Base-by-base conservation (phyloP, 2,888 invertebrate genomes). In the Ischnus inquisitorius region DNA sequence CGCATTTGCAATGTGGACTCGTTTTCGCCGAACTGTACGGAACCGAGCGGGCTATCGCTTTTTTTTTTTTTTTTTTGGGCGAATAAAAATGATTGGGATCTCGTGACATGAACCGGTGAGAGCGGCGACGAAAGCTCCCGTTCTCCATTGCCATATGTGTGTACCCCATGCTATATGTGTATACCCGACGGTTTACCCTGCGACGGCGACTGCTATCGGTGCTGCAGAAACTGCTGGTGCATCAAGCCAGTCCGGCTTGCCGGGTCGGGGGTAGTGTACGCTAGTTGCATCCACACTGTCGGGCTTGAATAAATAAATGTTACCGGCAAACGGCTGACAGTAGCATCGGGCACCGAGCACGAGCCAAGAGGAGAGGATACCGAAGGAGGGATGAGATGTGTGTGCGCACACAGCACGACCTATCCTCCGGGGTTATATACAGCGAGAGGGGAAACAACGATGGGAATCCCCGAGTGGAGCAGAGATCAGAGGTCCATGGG, bases 251-350 rank as follows among this genome's bases (percentile, higher is more conserved):
- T 72, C 57, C 54, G 19, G 76, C 67, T 71, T 65, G 79, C 75
- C 60, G 71, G 64, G 39, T 39, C 16, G 34, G 34, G 34, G 34
- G 34, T 12, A 43, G 69, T 67, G 48, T 62, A 43, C 34, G 68
- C 22, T 82, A 69, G 68, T 79, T 78, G 60, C 65, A 65, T 74
- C 57, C 51, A 75, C 72, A 62, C 75, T 39, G 83, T 46, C 80
- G 77, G 39, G 76, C 71, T 83, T 83, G 83, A 80, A 83, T 83
- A 83, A 83, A 83, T 83, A 83, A 83, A 80, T 80, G 83, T 83
- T 77, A 83, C 83, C 34, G 51, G 80, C 48, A 60, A 80, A 65
- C 64, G 76, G 67, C 62, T 68, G 80, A 80, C 83, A 77, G 65
- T 72, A 64, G 77, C 76, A 80, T 69, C 83, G 76, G 75, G 60